phyloP scores from a whole-genome alignment of 1,140 invertebrate genomes.

The Holotrichia oblita region DNA sequence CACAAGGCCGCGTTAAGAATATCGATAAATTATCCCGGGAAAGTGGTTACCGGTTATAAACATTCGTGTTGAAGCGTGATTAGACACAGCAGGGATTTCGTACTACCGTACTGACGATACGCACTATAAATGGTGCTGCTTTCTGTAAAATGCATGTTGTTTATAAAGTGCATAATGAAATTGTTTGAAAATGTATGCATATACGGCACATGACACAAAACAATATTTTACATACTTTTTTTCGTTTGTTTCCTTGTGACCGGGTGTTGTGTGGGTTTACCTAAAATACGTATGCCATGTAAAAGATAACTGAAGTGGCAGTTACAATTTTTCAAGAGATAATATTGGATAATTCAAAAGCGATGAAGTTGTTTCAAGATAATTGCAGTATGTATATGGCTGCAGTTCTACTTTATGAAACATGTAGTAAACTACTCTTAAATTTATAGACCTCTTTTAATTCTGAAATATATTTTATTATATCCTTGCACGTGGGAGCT shows the following conservation, averaged over 20 bases:
- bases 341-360: conserved; percentile 25
- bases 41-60: conserved; percentile 29
- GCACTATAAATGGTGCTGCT: neutral
- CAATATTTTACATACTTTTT: neutral
- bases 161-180: conserved; percentile 28
- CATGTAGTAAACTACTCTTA: too few species aligned
- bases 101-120: conserved; percentile 9
- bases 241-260: neutral
- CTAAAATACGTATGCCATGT: conserved; percentile 1
- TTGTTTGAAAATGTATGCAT: neutral
- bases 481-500: too few species aligned
- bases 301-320: conserved; percentile 19
- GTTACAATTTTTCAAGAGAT: conserved; percentile 22
- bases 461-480: too few species aligned
- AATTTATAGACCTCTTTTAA: too few species aligned
- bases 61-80: conserved; percentile 36
- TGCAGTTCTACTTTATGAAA: neutral
- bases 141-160: neutral
- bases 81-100: conserved; percentile 24
- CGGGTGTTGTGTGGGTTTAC: conserved; percentile 1
- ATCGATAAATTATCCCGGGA: conserved; percentile 31
- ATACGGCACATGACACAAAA: conserved; percentile 20
- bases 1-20: conserved; percentile 30
- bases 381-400: conserved; percentile 5
- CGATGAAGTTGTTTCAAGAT: conserved; percentile 24